Percentiles rank a stretch among this genome's conserved stretches.
Conservation (phyloP, 1,140 invertebrate species). For the Pentalonia nigronervosa region DNA sequence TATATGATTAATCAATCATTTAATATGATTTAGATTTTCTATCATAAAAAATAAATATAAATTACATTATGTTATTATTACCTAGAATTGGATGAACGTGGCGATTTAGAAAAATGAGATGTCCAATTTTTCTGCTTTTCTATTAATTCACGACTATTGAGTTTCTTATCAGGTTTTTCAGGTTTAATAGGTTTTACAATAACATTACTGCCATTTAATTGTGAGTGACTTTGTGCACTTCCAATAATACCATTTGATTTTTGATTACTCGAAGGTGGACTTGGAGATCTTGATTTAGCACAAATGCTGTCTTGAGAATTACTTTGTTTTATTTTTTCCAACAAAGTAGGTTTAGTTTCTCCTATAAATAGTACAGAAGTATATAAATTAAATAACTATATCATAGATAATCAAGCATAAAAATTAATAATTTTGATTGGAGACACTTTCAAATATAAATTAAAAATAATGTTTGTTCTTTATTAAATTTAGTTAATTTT, state of each 20-base stretch:
- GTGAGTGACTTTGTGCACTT: slow-evolving; percentile 44
- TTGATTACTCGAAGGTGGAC: slow-evolving; percentile 38
- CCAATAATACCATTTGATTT: slow-evolving; percentile 38
- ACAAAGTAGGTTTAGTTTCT: slow-evolving; percentile 44
- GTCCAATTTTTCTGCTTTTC: slow-evolving; percentile 92
- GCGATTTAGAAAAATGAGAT: slow-evolving; percentile 82
- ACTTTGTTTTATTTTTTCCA: slow-evolving; percentile 53
- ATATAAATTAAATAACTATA: no score
- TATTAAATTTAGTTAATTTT: no score
- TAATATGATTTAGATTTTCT: background rate
- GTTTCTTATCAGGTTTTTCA: slow-evolving; percentile 81
- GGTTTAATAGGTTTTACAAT: slow-evolving; percentile 69
- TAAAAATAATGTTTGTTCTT: background rate
- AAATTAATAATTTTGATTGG: no score
- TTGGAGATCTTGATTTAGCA: slow-evolving; percentile 53
- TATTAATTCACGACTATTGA: slow-evolving; percentile 84
- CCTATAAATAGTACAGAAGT: background rate
- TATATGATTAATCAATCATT: background rate
- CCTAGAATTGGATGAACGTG: slow-evolving; percentile 49
- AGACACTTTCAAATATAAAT: background rate
- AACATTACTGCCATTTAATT: slow-evolving; percentile 46
- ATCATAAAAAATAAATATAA: background rate
- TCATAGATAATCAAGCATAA: no score
- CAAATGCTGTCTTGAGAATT: slow-evolving; percentile 54
- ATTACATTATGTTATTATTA: background rate